phyloP scores from a whole-genome alignment of 2,888 invertebrate genomes.

The Yponomeuta evonymella region DNA sequence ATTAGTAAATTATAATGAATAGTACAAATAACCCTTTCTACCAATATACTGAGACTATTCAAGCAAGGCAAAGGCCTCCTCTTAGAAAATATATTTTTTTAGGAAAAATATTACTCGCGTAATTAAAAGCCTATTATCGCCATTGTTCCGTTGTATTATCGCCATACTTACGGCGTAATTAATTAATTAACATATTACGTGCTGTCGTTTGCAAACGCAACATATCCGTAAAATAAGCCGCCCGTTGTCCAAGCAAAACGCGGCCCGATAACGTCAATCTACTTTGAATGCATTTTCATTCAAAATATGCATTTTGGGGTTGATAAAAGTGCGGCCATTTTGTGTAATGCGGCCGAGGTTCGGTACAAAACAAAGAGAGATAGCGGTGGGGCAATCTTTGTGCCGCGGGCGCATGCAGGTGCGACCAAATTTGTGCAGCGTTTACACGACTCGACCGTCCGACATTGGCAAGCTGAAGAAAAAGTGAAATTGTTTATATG shows the following conservation, averaged over 20 bases:
- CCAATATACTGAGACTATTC: no score
- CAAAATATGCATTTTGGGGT: constrained; percentile 4
- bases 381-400: constrained; percentile 10
- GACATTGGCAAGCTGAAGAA: no score
- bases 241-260: not conserved
- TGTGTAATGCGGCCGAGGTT: not conserved
- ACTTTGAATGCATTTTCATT: not conserved
- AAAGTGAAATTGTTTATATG: no score
- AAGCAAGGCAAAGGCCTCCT: no score
- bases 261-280: constrained; percentile 5
- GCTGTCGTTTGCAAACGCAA: not conserved
- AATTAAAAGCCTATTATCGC: no score
- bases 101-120: no score
- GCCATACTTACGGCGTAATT: not conserved
- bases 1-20: no score
- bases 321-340: not conserved
- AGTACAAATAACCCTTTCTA: no score
- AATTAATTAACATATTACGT: not conserved
- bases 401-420: constrained; percentile 9
- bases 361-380: constrained; percentile 1
- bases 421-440: not conserved
- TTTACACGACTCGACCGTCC: not conserved
- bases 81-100: no score
- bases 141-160: not conserved
- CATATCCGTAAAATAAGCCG: not conserved